Base-by-base conservation (phyloP, 2,113 vertebrate genomes). In the Oenanthe oenanthe region DNA sequence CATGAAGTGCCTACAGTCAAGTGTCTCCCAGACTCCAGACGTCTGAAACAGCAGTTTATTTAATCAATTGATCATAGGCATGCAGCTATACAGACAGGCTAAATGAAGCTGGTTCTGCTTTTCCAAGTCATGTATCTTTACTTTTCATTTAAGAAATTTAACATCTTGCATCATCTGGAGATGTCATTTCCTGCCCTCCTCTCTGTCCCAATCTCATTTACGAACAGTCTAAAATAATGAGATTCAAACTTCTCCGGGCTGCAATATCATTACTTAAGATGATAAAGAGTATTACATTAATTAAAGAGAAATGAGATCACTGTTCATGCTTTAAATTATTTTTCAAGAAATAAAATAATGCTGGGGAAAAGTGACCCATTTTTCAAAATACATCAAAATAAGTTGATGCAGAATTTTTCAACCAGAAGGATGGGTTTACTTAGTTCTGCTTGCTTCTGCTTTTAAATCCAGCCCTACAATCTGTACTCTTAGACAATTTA, bases 1-100 rank as follows among this genome's bases (percentile, higher is more conserved):
- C 83, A 58, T 15, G 43, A 24, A 6, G 66, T 66, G 86, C 57
- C 62, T 96, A 85, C 65, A 87, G 67, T 77, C 50, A 90, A 96
- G 80, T 58, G 79, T 86, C 93, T 95, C 94, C 93, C 92, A 97
- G 92, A 96, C 42, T 95, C 92, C 93, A 98, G 95, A 97, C 31
- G 2, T 95, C 95, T 95, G 90, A 94, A 91, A 91, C 61, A 95
- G 96, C 86, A 91, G 94, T 97, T 98, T 97, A 97, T 96, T 97
- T 97, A 97, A 97, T 96, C 92, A 96, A 76, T 76, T 92, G 95
- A 97, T 97, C 89, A 73, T 25, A 97, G 72, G 79, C 94, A 95
- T 93, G 90, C 45, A 87, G 80, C 76, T 95, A 70, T 63, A 96
- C 51, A 92, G 92, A 94, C 88, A 75, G 75, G 22, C 65, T 83